Base-by-base conservation (phyloP, 92 coral and sea anemone species). In the Epizoanthus rinbou region DNA sequence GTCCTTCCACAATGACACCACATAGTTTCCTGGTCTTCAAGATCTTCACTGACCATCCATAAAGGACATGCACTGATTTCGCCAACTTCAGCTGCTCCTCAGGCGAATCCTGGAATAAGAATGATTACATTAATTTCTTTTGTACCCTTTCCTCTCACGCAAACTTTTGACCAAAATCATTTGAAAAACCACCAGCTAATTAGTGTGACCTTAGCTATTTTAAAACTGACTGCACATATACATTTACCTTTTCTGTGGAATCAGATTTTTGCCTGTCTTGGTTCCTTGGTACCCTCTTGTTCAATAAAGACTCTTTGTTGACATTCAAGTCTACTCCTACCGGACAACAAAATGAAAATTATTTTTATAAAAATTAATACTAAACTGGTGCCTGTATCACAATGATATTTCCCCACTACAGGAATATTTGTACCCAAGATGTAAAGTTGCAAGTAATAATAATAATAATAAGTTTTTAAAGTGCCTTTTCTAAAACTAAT, bases 1-100 rank as follows among this genome's bases (percentile, higher is more conserved):
- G 92, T 70, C 99, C 99, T 85, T 97, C 99, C 17, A 97, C 97
- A 73, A 97, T 91, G 63, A 94, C 82, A 17, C 95, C 92, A 73
- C 78, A 83, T 19, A 83, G 89, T 24, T 85, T 72, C 25, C 78
- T 90, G 3, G 84, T 87, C 86, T 83, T 89, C 52, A 87, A 15
- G 10, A 92, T 90, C 85, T 90, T 91, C 24, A 95, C 76, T 21
- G 87, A 84, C 98, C 98, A 95, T 7, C 78, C 85, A 8, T 83
- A n/a, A 2, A 95, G 90, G 58, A 69, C 83, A 57, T 95, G 86
- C 31, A 66, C 14, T 22, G 80, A 73, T 22, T 75, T 82, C 4
- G 21, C 16, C 39, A 31, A 5, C 25, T 78, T n/a, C 23, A 14
- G 23, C 10, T 62, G 58, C 37, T 16, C 14, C 5, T 63, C 71